Conservation (phyloP, 2,797 vertebrate genomes). For the Pseudochromis fuscus region DNA sequence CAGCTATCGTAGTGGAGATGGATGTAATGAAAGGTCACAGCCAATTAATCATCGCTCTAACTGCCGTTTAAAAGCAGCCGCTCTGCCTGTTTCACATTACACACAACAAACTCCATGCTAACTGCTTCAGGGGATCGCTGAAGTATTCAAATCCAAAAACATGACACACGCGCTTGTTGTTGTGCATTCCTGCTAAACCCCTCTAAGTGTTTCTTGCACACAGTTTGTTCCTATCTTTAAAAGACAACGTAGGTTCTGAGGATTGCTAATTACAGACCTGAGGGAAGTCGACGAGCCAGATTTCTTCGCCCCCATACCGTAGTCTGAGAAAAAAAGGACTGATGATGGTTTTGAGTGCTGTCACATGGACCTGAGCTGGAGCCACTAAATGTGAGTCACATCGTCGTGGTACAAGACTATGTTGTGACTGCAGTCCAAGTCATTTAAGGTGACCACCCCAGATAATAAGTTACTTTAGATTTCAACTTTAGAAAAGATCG, state of each 20-base stretch:
- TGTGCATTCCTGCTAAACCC: background rate
- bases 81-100: no score
- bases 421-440: background rate
- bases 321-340: background rate
- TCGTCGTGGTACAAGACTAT: background rate
- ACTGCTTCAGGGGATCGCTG: background rate
- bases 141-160: background rate
- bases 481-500: background rate
- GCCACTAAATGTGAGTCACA: background rate
- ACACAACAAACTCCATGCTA: background rate
- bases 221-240: background rate
- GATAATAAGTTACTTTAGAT: background rate
- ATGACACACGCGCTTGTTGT: background rate
- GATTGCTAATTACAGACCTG: slow-evolving; percentile 19
- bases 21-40: background rate
- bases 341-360: slow-evolving; percentile 18
- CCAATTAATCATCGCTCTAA: background rate
- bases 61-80: background rate
- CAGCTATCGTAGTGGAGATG: background rate
- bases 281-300: background rate
- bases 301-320: background rate
- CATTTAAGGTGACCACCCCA: background rate
- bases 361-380: background rate
- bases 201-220: background rate
- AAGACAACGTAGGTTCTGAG: background rate